Conservation (phyloP, 1,140 invertebrate genomes). For the Drosophila biarmipes region DNA sequence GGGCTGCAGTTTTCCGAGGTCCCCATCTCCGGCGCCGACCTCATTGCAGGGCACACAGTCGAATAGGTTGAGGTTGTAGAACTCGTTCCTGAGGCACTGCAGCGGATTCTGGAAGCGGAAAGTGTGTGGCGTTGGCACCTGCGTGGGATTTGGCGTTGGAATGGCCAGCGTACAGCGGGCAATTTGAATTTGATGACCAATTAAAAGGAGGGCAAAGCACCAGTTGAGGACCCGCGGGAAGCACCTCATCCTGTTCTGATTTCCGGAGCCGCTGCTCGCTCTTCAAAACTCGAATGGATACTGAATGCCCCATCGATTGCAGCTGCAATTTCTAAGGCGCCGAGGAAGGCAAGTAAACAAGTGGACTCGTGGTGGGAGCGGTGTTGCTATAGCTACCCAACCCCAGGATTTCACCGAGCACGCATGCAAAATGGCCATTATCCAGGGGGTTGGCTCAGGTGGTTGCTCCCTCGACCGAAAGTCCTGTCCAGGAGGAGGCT, state of each 20-base stretch:
- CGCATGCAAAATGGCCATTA: slow-evolving; percentile 68
- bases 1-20: slow-evolving; percentile 61
- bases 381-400: slow-evolving; percentile 78
- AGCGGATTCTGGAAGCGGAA: slow-evolving; percentile 59
- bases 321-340: slow-evolving; percentile 47
- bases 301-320: slow-evolving; percentile 54
- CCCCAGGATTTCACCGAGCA: slow-evolving; percentile 36
- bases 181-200: slow-evolving; percentile 22
- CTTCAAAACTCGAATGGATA: slow-evolving; percentile 53
- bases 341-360: slow-evolving; percentile 70
- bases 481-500: slow-evolving; percentile 1
- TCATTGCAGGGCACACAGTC: slow-evolving; percentile 65
- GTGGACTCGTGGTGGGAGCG: slow-evolving; percentile 25
- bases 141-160: slow-evolving; percentile 19
- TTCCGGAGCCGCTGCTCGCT: slow-evolving; percentile 1
- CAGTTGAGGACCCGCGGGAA: slow-evolving; percentile 31
- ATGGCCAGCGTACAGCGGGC: slow-evolving; percentile 28
- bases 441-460: slow-evolving; percentile 24
- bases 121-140: slow-evolving; percentile 52
- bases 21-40: slow-evolving; percentile 43
- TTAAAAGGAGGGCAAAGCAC: slow-evolving; percentile 38
- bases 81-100: slow-evolving; percentile 68
- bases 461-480: slow-evolving; percentile 9
- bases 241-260: slow-evolving; percentile 41
- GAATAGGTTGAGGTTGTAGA: slow-evolving; percentile 79